Base-by-base conservation (phyloP, 2,888 invertebrate genomes). In the Diploptera punctata region DNA sequence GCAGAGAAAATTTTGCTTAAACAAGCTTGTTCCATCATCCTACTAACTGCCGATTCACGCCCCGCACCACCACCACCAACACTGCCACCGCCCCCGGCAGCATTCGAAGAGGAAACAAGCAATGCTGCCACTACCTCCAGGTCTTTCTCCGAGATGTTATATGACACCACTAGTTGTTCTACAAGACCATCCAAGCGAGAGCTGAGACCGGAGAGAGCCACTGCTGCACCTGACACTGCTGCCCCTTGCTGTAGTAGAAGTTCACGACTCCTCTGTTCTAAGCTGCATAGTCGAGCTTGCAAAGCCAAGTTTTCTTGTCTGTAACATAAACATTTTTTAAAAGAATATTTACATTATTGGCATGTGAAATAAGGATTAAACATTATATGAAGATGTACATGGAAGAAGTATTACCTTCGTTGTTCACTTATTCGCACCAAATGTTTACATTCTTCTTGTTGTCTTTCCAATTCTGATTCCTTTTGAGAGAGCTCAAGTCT, bases 371-470 rank as follows among this genome's bases (percentile, higher is more conserved):
- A n/a, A n/a, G n/a, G n/a, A n/a, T n/a, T n/a, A n/a, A n/a, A n/a
- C n/a, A n/a, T n/a, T 33, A 33, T 33, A 33, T 33, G 33, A 33
- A 10, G 5, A 33, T 33, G 33, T 33, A 7, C 26, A 24, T 19
- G 21, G 5, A 21, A 16, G 21, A 24, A 7, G 26, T 47, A 68
- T 16, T 85, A 91, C 81, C 92, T 89, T 78, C 92, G 88, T 83
- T 93, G 93, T 82, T 94, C 94, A 80, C 91, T 92, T 81, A 93
- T 88, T 76, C 92, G 87, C 71, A 92, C 92, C 74, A 94, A 85
- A 80, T 93, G 92, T 10, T 91, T 89, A 79, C 92, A 93, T 80
- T 94, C 93, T 68, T 91, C 92, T 44, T 91, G 90, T 76, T 93
- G 88, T 77, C 85, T 84, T 67, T 86, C 85, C 29, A 90, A 79